These are phyloP conservation scores for Esox lucius DNA, from an alignment of 2,797 vertebrate species.

Conservation along the genomic window DNA sequence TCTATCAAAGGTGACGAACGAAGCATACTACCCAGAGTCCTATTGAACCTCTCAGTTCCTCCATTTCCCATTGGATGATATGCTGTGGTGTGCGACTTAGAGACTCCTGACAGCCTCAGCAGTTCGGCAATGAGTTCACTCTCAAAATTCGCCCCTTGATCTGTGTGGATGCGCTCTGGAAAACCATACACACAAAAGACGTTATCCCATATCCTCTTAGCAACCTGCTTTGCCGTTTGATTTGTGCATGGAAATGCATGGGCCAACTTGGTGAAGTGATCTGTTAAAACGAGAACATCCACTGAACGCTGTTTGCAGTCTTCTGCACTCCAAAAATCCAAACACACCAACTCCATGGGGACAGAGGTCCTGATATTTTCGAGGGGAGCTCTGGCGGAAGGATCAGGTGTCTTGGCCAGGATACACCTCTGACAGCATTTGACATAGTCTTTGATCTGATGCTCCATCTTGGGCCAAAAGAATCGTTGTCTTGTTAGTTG, in stretches of 20 bases:
- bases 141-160: constrained; percentile 14
- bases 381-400: constrained; percentile 24
- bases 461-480: constrained; percentile 41
- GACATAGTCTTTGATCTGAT: constrained; percentile 17
- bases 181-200: constrained; percentile 14
- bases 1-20: background rate
- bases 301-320: constrained; percentile 30
- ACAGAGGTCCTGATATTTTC: constrained; percentile 34
- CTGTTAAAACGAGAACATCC: constrained; percentile 34
- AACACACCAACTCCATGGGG: constrained; percentile 40
- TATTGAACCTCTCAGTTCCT: background rate
- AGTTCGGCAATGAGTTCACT: constrained; percentile 2
- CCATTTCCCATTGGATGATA: constrained; percentile 9
- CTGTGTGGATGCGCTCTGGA: constrained; percentile 4
- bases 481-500: constrained; percentile 23
- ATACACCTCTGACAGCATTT: constrained; percentile 33
- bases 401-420: constrained; percentile 35
- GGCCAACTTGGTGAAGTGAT: constrained; percentile 41
- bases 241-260: constrained; percentile 35
- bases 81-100: constrained; percentile 1
- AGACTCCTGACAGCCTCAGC: background rate
- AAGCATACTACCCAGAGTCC: constrained; percentile 1
- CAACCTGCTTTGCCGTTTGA: constrained; percentile 31
- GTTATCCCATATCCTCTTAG: background rate
- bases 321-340: constrained; percentile 44